phyloP scores from a whole-genome alignment of 2,113 vertebrate species.

The Psilopogon haemacephalus region DNA sequence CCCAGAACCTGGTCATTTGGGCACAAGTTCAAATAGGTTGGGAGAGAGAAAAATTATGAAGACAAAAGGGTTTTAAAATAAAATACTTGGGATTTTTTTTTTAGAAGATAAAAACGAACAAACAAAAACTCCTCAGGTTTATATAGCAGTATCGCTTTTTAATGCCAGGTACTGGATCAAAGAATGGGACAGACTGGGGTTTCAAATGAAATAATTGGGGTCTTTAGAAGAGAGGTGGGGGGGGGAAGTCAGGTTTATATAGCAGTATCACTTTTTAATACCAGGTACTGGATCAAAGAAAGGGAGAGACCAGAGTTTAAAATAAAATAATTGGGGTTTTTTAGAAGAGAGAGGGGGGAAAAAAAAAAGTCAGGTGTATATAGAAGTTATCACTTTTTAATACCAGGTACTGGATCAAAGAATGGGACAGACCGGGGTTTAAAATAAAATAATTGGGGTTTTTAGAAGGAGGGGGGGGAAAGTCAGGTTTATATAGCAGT shows the following conservation, averaged over 20 bases:
- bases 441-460: no score
- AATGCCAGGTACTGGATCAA: constrained; percentile 18
- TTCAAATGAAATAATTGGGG: no score
- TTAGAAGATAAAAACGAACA: no score
- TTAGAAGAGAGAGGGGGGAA: background rate
- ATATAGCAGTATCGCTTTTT: constrained; percentile 2
- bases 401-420: constrained; percentile 5
- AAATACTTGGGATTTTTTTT: no score
- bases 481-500: background rate
- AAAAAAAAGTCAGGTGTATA: background rate
- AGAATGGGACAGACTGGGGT: background rate
- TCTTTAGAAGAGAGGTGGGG: no score
- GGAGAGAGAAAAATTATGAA: background rate
- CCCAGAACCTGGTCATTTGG: background rate
- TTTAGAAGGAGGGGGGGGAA: background rate
- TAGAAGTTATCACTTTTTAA: constrained; percentile 29
- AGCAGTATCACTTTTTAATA: no score
- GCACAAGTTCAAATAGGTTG: background rate
- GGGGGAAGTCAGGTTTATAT: no score
- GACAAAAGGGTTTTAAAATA: background rate
- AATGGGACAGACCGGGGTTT: background rate
- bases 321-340: no score
- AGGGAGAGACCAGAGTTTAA: no score
- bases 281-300: no score
- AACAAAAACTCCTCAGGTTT: no score